Conservation (phyloP, 2,113 vertebrate species). For the Peromyscus californicus region DNA sequence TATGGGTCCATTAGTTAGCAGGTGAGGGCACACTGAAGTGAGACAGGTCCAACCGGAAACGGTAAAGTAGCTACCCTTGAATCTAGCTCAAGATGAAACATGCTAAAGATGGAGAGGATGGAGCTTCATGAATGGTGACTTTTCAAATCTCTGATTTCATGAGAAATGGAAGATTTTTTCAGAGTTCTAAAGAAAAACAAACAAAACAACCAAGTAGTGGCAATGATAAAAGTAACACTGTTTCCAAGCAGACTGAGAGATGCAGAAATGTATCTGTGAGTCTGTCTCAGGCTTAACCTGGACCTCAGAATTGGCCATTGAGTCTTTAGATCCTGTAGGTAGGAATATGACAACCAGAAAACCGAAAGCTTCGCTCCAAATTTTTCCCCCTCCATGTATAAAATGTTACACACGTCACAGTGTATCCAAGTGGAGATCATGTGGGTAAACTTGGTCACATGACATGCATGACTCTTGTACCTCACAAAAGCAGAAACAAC, state of each 20-base stretch:
- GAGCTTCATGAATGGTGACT: neutral
- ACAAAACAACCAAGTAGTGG: neutral
- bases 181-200: neutral
- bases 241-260: neutral
- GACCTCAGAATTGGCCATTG: neutral
- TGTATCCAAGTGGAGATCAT: neutral
- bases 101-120: neutral
- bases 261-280: too few relatives aligned
- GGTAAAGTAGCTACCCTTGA: neutral
- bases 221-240: neutral
- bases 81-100: neutral
- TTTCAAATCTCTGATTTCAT: neutral
- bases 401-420: neutral
- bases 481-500: neutral
- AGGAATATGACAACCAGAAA: neutral
- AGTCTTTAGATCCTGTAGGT: neutral
- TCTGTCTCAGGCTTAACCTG: neutral
- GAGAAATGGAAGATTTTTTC: neutral
- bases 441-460: neutral
- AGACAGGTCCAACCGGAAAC: slow-evolving; percentile 44
- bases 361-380: neutral
- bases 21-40: neutral
- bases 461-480: neutral
- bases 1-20: neutral
- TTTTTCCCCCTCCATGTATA: neutral